Evolutionary conservation across 92 coral and sea anemone species (phyloP).

Genomic region (Porites divaricata): DNA sequence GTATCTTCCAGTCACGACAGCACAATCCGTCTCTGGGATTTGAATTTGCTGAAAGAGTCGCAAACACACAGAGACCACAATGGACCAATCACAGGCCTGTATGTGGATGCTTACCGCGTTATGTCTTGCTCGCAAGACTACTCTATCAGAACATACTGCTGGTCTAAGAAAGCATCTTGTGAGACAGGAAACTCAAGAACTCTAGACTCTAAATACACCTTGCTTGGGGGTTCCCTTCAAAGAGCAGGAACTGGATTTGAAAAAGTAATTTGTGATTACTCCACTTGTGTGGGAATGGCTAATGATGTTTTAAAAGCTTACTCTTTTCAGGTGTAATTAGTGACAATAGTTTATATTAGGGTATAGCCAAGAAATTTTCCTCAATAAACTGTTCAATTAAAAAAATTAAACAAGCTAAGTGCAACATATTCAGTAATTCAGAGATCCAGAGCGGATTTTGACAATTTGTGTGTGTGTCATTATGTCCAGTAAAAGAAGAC

Average conservation of each 20-base stretch:
- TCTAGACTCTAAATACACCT: conserved; percentile 79
- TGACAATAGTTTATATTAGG: no score
- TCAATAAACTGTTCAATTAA: no score
- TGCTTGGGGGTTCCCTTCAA: conserved; percentile 86
- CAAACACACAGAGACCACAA: conserved; percentile 63
- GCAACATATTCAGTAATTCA: no score
- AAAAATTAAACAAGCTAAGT: no score
- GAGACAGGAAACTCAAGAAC: background rate
- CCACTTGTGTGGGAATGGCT: conserved; percentile 87
- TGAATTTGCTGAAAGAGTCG: conserved; percentile 37
- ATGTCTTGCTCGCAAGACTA: conserved; percentile 88
- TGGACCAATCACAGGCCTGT: conserved; percentile 70
- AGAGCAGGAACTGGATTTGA: conserved; percentile 96
- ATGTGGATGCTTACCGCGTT: conserved; percentile 83
- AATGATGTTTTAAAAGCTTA: conserved; percentile 89
- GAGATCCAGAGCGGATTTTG: no score
- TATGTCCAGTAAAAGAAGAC: no score
- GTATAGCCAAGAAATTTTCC: no score
- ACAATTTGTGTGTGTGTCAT: no score
- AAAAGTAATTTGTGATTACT: conserved; percentile 83
- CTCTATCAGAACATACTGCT: conserved; percentile 79
- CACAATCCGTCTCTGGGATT: conserved; percentile 63
- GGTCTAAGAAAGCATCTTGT: conserved; percentile 40
- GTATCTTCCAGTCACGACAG: conserved; percentile 66
- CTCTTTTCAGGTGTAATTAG: conserved; percentile 74